Conservation (phyloP, 2,888 invertebrate genomes). For the Melanophora roralis region DNA sequence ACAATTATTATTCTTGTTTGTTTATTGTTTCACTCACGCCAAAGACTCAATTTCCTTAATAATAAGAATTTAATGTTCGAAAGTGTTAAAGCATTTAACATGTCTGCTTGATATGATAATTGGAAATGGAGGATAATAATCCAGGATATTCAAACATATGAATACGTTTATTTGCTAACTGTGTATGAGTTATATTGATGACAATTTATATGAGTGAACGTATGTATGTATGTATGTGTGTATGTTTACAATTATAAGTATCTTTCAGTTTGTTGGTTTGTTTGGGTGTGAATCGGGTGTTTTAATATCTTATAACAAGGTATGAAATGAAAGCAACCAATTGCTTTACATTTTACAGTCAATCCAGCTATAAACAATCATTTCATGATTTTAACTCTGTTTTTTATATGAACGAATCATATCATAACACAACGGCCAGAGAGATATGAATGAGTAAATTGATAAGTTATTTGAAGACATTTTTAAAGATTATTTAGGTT, state of each 20-base stretch:
- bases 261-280: background rate
- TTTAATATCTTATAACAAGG: background rate
- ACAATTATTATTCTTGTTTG: background rate
- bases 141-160: conserved; percentile 40
- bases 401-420: conserved; percentile 36
- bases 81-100: conserved; percentile 62
- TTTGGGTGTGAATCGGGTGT: background rate
- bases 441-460: background rate
- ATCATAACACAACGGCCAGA: background rate
- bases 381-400: conserved; percentile 53
- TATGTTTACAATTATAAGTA: background rate
- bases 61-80: conserved; percentile 61
- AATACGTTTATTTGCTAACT: conserved; percentile 3
- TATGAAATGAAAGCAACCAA: conserved; percentile 42
- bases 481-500: background rate
- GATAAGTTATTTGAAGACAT: background rate
- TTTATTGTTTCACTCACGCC: conserved; percentile 3
- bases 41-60: conserved; percentile 43
- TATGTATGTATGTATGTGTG: background rate
- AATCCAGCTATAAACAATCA: conserved; percentile 57
- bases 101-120: conserved; percentile 62
- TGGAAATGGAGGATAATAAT: conserved; percentile 61
- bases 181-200: conserved; percentile 35
- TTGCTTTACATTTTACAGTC: conserved; percentile 53
- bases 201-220: conserved; percentile 20